A percentile compares a stretch with the other conserved stretches of the same genome.
phyloP scores from a whole-genome alignment of 2,888 invertebrate genomes.

The Caenorhabditis imperialis region DNA sequence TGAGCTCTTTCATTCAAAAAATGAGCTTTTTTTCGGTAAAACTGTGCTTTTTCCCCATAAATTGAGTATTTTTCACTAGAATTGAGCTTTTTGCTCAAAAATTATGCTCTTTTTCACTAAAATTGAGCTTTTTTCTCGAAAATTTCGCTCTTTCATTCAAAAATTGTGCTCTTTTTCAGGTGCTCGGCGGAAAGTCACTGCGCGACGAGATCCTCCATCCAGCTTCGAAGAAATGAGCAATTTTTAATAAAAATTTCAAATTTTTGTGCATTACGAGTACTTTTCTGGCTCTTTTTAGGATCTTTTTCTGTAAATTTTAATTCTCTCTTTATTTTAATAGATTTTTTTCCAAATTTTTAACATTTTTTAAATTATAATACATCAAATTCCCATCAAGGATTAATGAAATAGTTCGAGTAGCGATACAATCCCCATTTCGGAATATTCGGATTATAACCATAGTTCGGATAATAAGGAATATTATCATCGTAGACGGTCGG shows the following conservation, averaged over 20 bases:
- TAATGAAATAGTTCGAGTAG: slow-evolving; percentile 51
- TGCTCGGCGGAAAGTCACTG: slow-evolving; percentile 51
- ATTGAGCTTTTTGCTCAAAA: too few species aligned
- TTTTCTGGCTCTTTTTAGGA: slow-evolving; percentile 4
- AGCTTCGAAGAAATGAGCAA: slow-evolving; percentile 3
- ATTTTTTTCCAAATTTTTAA: slow-evolving; percentile 12
- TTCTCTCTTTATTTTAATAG: slow-evolving; percentile 6
- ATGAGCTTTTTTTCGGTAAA: too few species aligned
- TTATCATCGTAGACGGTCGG: slow-evolving; percentile 52
- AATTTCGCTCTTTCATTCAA: too few species aligned
- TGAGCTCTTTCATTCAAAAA: too few species aligned
- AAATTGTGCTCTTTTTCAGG: slow-evolving; percentile 34
- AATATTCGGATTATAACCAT: slow-evolving; percentile 61
- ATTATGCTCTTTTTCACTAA: too few species aligned
- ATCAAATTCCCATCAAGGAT: slow-evolving; percentile 18
- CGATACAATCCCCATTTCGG: slow-evolving; percentile 52
- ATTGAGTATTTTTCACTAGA: too few species aligned
- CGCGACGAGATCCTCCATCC: slow-evolving; percentile 58
- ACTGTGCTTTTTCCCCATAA: too few species aligned
- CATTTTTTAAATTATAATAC: slow-evolving; percentile 7
- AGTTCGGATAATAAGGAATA: slow-evolving; percentile 56
- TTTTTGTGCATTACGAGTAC: slow-evolving; percentile 39
- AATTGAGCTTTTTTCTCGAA: too few species aligned
- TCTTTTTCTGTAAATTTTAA: slow-evolving; percentile 13
- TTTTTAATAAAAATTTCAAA: slow-evolving; percentile 3